phyloP scores from a whole-genome alignment of 1,140 invertebrate species.

The Popillia japonica region DNA sequence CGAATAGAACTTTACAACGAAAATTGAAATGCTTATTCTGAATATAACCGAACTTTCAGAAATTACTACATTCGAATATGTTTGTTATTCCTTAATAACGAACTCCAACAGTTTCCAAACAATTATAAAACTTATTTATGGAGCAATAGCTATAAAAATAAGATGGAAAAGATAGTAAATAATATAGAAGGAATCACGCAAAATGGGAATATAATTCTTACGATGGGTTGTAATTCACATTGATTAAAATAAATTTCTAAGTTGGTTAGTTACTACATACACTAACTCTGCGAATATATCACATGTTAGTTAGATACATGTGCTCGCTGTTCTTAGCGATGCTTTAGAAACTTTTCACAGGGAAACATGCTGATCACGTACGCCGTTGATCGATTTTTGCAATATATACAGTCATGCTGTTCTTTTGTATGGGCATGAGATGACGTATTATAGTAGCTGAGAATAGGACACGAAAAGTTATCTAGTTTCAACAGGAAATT shows the following conservation, averaged over 20 bases:
- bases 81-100: no score
- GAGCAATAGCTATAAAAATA: no score
- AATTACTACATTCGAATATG: no score
- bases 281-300: not conserved
- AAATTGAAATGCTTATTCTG: no score
- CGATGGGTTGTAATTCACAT: no score
- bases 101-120: no score
- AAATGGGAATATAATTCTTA: no score
- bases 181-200: no score
- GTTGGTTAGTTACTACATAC: not conserved
- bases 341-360: slow-evolving; percentile 4
- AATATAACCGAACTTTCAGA: no score
- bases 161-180: no score
- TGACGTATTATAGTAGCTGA: not conserved
- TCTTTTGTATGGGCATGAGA: not conserved
- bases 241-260: not conserved
- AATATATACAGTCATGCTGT: not conserved
- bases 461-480: slow-evolving; percentile 9
- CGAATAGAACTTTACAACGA: no score
- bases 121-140: no score
- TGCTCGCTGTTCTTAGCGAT: not conserved
- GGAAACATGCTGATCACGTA: slow-evolving; percentile 17
- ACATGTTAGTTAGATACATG: slow-evolving; percentile 5
- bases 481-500: slow-evolving; percentile 10
- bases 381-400: not conserved